A percentile compares a stretch with the other conserved stretches of the same genome.
Conservation (phyloP, 2,113 vertebrate genomes). For the Myxocyprinus asiaticus region DNA sequence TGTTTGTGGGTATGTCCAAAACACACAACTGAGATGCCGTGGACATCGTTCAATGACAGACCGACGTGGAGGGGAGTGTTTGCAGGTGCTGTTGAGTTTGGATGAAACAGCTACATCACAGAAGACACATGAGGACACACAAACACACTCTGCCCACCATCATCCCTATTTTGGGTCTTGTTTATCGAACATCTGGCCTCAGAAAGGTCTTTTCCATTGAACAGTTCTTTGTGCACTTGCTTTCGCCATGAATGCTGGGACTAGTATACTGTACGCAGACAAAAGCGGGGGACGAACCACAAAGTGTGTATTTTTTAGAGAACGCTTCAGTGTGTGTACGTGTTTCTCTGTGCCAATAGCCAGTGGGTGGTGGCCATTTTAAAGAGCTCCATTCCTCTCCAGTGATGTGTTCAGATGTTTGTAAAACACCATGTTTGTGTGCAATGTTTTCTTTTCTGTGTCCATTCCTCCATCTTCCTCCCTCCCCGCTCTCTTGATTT, state of each 20-base stretch:
- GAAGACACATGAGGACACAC: no score
- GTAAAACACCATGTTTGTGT: conserved; percentile 68
- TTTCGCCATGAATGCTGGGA: conserved; percentile 56
- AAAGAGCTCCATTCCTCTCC: conserved; percentile 59
- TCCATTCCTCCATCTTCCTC: conserved; percentile 60
- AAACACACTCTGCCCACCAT: conserved; percentile 22
- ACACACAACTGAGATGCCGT: neutral
- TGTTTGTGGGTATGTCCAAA: neutral
- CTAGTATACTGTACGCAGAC: conserved; percentile 52
- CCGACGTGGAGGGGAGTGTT: neutral
- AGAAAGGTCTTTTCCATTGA: conserved; percentile 43
- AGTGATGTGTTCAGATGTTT: conserved; percentile 71
- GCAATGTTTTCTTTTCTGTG: conserved; percentile 64
- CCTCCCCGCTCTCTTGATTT: conserved; percentile 16
- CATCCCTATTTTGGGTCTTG: conserved; percentile 25
- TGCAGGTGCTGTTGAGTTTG: no score
- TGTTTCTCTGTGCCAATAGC: conserved; percentile 68
- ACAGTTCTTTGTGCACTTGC: conserved; percentile 62
- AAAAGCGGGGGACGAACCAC: conserved; percentile 46
- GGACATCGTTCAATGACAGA: conserved; percentile 12
- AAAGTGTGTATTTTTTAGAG: conserved; percentile 62
- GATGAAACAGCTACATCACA: no score
- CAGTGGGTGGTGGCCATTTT: conserved; percentile 56
- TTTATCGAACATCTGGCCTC: conserved; percentile 29
- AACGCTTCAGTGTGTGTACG: conserved; percentile 53